Evolutionary conservation across 1,140 invertebrate genomes (phyloP).

Genomic region (Panagrolaimus sp.): DNA sequence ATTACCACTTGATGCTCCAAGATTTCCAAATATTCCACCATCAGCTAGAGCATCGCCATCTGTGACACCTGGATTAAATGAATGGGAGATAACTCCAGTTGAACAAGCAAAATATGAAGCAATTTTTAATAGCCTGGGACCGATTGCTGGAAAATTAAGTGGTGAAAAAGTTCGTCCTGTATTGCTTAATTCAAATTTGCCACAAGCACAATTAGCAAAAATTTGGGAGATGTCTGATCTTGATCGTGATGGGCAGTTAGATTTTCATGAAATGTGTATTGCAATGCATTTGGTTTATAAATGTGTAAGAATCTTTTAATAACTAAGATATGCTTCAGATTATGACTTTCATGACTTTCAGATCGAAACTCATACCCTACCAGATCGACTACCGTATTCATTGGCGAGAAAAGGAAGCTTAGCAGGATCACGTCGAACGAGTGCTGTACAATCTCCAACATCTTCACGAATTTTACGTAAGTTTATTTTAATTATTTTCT

Average conservation of each 20-base stretch:
- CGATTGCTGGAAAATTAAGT: constrained; percentile 75
- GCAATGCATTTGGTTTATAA: constrained; percentile 89
- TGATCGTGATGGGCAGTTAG: constrained; percentile 87
- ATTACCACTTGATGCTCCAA: neutral
- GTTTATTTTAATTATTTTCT: too few relatives aligned
- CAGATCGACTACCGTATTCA: constrained; percentile 69
- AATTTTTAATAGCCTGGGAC: constrained; percentile 80
- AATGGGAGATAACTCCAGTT: constrained; percentile 30
- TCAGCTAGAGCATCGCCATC: neutral
- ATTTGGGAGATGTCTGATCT: constrained; percentile 95
- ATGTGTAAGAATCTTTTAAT: too few relatives aligned
- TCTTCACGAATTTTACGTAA: neutral
- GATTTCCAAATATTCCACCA: constrained; percentile 14
- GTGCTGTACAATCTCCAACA: constrained; percentile 9
- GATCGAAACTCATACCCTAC: constrained; percentile 65
- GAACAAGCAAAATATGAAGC: constrained; percentile 73
- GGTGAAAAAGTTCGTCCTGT: constrained; percentile 74
- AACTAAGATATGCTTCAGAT: too few relatives aligned
- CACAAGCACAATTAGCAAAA: constrained; percentile 78
- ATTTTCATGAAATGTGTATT: constrained; percentile 92
- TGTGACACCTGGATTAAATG: neutral
- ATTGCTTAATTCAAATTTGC: constrained; percentile 70
- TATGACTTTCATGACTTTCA: too few relatives aligned
- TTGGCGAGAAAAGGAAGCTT: constrained; percentile 12
- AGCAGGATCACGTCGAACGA: constrained; percentile 7